phyloP scores from a whole-genome alignment of 1,140 invertebrate species.

The Nilaparvata lugens region DNA sequence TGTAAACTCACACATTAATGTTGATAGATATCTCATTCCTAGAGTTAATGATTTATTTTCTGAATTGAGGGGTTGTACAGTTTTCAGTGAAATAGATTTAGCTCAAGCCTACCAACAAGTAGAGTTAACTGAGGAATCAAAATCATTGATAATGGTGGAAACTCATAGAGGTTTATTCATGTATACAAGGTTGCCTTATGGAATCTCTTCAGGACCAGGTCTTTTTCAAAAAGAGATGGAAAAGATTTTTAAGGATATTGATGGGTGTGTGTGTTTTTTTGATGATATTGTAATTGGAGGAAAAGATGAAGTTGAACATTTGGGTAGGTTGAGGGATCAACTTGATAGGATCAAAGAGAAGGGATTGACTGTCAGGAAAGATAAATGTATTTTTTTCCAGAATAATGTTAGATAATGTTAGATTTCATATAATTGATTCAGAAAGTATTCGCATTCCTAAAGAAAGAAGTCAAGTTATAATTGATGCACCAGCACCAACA shows the following conservation, averaged over 20 bases:
- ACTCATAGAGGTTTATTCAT: not conserved
- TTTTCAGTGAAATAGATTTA: conserved; percentile 1
- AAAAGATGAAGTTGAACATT: conserved; percentile 3
- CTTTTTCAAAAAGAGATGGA: conserved; percentile 19
- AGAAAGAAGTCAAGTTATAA: conserved; percentile 27
- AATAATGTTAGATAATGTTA: conserved; percentile 26
- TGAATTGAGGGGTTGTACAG: not conserved
- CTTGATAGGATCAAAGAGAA: conserved; percentile 14
- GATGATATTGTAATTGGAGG: conserved; percentile 22
- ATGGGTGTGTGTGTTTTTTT: conserved; percentile 14
- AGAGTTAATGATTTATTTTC: not conserved
- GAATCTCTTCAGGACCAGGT: not conserved
- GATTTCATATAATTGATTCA: conserved; percentile 28
- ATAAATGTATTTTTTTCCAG: conserved; percentile 25
- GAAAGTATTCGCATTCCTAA: conserved; percentile 27
- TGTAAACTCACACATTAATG: not conserved
- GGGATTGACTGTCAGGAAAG: conserved; percentile 14
- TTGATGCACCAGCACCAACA: conserved; percentile 23
- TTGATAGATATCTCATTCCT: not conserved
- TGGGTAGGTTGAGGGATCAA: conserved; percentile 5
- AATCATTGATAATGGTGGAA: not conserved
- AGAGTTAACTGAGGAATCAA: not conserved
- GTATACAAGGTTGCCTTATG: not conserved
- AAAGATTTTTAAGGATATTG: conserved; percentile 14
- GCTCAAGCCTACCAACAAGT: conserved; percentile 7